Conservation (phyloP, 1,140 invertebrate genomes). For the Apis florea region DNA sequence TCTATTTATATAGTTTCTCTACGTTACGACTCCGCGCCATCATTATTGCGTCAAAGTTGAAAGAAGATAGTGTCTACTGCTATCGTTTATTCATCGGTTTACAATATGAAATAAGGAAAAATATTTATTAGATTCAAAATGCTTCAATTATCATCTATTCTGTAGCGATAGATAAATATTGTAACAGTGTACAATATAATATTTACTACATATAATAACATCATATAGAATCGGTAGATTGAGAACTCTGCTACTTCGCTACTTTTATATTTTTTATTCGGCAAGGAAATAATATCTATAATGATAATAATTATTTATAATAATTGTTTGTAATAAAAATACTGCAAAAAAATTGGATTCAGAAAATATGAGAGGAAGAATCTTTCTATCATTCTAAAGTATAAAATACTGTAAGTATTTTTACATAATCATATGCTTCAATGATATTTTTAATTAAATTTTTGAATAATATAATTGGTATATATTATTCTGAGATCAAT, state of each 20-base stretch:
- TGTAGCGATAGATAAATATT: background rate
- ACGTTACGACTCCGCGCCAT: background rate
- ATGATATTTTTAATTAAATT: no score
- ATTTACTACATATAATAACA: no score
- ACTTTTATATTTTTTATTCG: no score
- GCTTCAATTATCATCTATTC: background rate
- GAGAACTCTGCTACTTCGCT: no score
- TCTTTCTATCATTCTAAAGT: background rate
- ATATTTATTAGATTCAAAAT: background rate
- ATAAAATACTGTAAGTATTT: background rate
- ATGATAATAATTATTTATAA: no score
- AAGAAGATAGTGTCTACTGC: background rate
- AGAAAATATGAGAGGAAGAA: background rate
- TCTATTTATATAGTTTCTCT: conserved; percentile 57
- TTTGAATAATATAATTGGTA: no score
- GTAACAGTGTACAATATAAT: background rate
- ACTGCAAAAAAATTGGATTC: background rate
- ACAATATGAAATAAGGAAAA: background rate
- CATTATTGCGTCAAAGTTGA: conserved; percentile 28
- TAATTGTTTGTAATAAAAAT: background rate
- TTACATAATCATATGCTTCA: no score
- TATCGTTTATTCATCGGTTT: background rate
- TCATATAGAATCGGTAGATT: no score
- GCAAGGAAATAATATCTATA: no score
- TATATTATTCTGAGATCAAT: no score